A percentile compares a stretch with the other conserved stretches of the same genome.
Evolutionary conservation across 1,140 invertebrate genomes (phyloP).

Genomic region (Pseudomyrmex flavicornis): DNA sequence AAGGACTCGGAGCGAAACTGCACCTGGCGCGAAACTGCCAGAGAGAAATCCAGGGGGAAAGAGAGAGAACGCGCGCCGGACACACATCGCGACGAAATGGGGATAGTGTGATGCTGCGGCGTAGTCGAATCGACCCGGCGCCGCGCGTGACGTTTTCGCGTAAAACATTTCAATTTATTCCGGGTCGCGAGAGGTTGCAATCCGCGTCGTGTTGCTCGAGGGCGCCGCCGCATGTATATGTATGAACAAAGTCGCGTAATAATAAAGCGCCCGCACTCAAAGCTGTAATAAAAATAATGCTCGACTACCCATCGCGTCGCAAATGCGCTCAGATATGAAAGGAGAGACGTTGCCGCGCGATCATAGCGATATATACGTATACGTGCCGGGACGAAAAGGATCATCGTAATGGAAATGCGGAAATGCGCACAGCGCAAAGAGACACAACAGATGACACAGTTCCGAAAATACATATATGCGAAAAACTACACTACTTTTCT

Average conservation of each 20-base stretch:
- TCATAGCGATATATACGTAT: conserved; percentile 13
- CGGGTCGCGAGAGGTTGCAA: not conserved
- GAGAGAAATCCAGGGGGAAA: not conserved
- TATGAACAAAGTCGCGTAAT: conserved; percentile 64
- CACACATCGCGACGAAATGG: not conserved
- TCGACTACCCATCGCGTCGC: conserved; percentile 28
- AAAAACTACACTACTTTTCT: not conserved
- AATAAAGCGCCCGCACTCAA: conserved; percentile 68
- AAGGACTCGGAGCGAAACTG: conserved; percentile 18
- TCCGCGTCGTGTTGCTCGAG: not conserved
- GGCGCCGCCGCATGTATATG: conserved; percentile 29
- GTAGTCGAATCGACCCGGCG: not conserved
- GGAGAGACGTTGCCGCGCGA: conserved; percentile 1
- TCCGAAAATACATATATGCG: conserved; percentile 6
- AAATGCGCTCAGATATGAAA: conserved; percentile 15
- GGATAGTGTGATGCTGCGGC: not conserved
- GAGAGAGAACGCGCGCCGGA: too few relatives aligned
- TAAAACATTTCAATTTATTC: conserved; percentile 75
- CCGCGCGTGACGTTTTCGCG: conserved; percentile 52
- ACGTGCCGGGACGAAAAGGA: not conserved
- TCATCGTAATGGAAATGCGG: conserved; percentile 21
- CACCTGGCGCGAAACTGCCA: not conserved
- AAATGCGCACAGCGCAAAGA: conserved; percentile 28
- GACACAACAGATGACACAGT: conserved; percentile 8
- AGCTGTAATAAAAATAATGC: conserved; percentile 72